Evolutionary conservation across 2,113 vertebrate species (phyloP).

Genomic region (Cyprinus carpio): DNA sequence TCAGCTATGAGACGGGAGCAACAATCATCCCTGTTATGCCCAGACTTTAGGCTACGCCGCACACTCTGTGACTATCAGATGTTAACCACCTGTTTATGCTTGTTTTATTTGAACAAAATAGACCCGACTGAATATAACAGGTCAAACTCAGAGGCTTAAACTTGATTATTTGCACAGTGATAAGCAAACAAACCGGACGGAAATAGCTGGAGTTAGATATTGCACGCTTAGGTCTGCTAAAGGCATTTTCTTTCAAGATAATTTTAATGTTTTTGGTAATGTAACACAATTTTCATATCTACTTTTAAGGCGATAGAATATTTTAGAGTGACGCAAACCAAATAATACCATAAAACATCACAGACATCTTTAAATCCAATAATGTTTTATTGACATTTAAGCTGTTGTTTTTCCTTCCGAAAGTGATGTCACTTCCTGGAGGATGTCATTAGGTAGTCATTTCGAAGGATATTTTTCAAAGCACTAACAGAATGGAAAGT

Average conservation of each 20-base stretch:
- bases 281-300: background rate
- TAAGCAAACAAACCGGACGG: background rate
- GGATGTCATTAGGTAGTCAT: background rate
- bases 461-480: background rate
- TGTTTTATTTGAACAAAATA: background rate
- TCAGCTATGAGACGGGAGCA: background rate
- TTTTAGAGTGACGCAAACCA: background rate
- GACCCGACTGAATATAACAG: background rate
- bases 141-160: background rate
- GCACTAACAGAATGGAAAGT: background rate
- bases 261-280: background rate
- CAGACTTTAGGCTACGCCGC: background rate
- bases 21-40: background rate
- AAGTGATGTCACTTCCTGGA: background rate
- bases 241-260: background rate
- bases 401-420: too few relatives aligned
- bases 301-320: background rate
- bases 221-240: background rate
- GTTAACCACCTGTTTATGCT: background rate
- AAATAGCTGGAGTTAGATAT: background rate
- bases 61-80: background rate
- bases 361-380: background rate
- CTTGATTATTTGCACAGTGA: background rate
- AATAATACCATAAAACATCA: background rate
- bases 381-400: too few relatives aligned